phyloP scores from a whole-genome alignment of 2,888 invertebrate species.

The Oscheius sp. region DNA sequence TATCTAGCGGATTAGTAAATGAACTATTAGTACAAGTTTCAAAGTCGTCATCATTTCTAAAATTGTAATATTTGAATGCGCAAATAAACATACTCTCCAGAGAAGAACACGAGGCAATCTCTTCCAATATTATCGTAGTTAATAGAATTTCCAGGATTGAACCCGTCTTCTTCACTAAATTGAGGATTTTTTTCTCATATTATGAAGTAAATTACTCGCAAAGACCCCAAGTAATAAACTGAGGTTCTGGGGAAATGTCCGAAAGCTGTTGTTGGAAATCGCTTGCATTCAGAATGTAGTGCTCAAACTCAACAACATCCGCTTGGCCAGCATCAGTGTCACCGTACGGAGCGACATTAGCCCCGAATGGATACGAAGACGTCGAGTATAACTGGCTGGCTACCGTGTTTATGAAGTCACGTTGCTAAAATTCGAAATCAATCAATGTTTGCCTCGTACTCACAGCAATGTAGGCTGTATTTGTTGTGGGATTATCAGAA shows the following conservation, averaged over 20 bases:
- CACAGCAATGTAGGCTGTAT: too few relatives aligned
- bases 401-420: neutral
- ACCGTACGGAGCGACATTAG: neutral
- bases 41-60: neutral
- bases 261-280: neutral
- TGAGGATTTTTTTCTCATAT: neutral
- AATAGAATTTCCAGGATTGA: neutral
- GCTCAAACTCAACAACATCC: neutral
- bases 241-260: neutral
- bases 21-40: too few relatives aligned
- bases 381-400: conserved; percentile 5
- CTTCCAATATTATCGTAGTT: too few relatives aligned
- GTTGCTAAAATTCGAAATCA: conserved; percentile 1
- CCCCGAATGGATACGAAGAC: neutral
- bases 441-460: neutral
- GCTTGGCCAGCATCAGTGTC: neutral
- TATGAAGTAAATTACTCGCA: neutral
- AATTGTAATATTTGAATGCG: neutral
- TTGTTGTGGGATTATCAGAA: too few relatives aligned
- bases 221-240: neutral
- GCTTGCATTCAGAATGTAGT: neutral
- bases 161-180: neutral
- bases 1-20: neutral
- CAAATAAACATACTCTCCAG: neutral
- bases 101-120: neutral